Evolutionary conservation across 2,797 vertebrate genomes (phyloP).

Genomic region (Carduelis carduelis): DNA sequence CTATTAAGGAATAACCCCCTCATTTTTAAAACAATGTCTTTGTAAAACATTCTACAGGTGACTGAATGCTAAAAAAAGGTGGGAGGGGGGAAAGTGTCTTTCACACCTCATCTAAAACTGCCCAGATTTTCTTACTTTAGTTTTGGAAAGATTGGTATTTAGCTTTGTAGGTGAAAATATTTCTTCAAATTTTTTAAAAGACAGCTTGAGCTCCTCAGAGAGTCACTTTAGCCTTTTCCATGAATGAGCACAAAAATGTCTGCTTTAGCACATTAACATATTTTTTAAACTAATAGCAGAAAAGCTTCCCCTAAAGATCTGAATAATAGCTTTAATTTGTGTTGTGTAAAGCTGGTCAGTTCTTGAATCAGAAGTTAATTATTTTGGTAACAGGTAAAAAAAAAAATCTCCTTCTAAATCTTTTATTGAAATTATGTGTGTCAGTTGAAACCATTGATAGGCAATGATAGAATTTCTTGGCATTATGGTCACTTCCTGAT

Average conservation of each 20-base stretch:
- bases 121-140: not conserved
- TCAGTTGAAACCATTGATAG: not conserved
- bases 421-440: not conserved
- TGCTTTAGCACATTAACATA: not conserved
- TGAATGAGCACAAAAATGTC: not conserved
- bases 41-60: not conserved
- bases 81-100: accelerated
- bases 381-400: not conserved
- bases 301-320: not conserved
- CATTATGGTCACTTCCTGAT: not conserved
- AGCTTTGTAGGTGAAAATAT: not conserved
- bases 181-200: not conserved
- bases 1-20: not conserved
- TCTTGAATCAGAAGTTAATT: not conserved
- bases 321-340: not conserved
- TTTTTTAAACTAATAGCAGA: not conserved
- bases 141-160: not conserved
- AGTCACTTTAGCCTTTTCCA: not conserved
- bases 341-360: not conserved
- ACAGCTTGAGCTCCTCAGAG: not conserved
- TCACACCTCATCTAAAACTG: not conserved
- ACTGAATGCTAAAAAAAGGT: not conserved
- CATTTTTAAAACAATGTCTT: not conserved
- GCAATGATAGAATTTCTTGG: not conserved
- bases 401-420: not conserved